Evolutionary conservation across 1,140 invertebrate species (phyloP).

Genomic region (Drosophila yakuba): DNA sequence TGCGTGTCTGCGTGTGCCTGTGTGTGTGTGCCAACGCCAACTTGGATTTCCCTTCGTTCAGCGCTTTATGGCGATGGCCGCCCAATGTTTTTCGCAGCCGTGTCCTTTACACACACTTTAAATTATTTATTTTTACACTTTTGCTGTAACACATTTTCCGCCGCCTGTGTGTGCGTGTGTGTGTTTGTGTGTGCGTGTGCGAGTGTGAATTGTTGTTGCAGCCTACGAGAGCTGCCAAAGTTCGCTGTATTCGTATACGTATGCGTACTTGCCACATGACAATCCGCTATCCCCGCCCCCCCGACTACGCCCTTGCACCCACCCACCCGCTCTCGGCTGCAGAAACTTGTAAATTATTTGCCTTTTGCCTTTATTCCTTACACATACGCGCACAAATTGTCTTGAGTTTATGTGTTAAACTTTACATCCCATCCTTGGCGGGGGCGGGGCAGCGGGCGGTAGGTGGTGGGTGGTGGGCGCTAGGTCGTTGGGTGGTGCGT

Average conservation of each 20-base stretch:
- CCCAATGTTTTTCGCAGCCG: slow-evolving; percentile 67
- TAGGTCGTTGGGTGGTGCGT: slow-evolving; percentile 23
- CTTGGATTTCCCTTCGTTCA: slow-evolving; percentile 63
- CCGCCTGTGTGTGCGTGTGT: slow-evolving; percentile 21
- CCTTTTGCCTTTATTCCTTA: slow-evolving; percentile 80
- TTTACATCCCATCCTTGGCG: slow-evolving; percentile 70
- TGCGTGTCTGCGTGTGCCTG: slow-evolving; percentile 31
- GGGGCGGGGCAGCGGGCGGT: background rate
- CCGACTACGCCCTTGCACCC: background rate
- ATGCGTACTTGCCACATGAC: slow-evolving; percentile 50
- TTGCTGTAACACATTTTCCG: slow-evolving; percentile 77
- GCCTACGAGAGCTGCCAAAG: slow-evolving; percentile 40
- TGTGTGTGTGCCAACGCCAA: slow-evolving; percentile 22
- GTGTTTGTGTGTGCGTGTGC: slow-evolving; percentile 28
- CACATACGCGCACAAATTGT: slow-evolving; percentile 80
- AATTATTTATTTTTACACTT: slow-evolving; percentile 83
- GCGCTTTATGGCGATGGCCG: slow-evolving; percentile 68
- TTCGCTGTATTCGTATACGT: slow-evolving; percentile 62
- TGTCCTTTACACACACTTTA: slow-evolving; percentile 82
- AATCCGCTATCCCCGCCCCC: slow-evolving; percentile 22
- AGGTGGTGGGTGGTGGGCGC: background rate
- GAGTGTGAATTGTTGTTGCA: slow-evolving; percentile 15
- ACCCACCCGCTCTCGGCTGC: slow-evolving; percentile 51
- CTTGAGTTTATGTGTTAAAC: slow-evolving; percentile 83
- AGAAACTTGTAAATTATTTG: slow-evolving; percentile 83